Evolutionary conservation across 1,140 invertebrate species (phyloP), one percentile per base, ranked within the genome.

Genomic region (Daktulosphaira vitifoliae): DNA sequence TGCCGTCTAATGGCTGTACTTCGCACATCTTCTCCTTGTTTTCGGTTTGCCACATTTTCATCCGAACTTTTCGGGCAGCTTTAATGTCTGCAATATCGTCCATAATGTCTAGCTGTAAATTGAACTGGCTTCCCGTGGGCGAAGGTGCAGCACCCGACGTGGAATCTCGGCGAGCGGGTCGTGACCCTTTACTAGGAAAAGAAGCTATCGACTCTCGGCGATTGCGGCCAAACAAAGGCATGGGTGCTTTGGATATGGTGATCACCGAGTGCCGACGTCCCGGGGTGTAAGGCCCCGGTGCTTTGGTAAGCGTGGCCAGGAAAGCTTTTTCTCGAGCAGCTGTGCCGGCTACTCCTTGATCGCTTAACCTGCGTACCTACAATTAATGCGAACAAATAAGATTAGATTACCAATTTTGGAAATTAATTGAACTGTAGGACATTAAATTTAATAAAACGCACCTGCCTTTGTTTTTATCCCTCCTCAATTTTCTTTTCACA

Each of bases 41-140:
- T 2, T 76, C 68, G 1, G 86, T 89, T 50, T 85, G 87, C 84
- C 87, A 89, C 71, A 90, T 81, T 74, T 87, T 88, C 78, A 90
- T 82, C 46, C 84, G 79, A 0, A 86, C 88, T 78, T 90, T 89
- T 42, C 85, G 78, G 39, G 39, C 15, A 1, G 85, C 84, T 72
- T 87, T 86, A 20, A 89, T 83, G 59, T 79, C 76, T 1, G 77
- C 76, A 38, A 90, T 90, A 71, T 89, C 86, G 69, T 90, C 88
- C 87, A 90, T 89, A 65, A 90, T 89, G 70, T 90, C 88, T 64
- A 90, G 76, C 70, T 89, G 86, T 18, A 90, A 76, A 72, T 89
- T 90, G 71, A 89, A 88, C 15, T 83, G 82, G 71, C 86, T 88
- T 38, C 88, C 88, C 16, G 80, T 79, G 22, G 82, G 84, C 18